Base-by-base conservation (phyloP, 1,140 invertebrate species). In the Drosophila tropicalis region DNA sequence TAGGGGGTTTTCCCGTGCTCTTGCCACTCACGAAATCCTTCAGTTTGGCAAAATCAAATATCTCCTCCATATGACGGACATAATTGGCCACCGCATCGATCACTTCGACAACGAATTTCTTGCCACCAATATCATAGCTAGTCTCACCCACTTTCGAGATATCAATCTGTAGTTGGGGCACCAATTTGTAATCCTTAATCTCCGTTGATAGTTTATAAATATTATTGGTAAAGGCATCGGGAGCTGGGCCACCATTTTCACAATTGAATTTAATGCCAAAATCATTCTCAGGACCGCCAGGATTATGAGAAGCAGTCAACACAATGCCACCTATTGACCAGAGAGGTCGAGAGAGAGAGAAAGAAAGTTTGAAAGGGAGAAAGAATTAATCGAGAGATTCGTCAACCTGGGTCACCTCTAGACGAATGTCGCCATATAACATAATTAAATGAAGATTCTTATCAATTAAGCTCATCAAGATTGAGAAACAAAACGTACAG, bases 181-280 rank as follows among this genome's bases (percentile, higher is more conserved):
- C 96, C 77, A 96, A 96, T 87, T 94, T 95, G 91, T 99, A 99
- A 73, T 95, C 92, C 32, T 93, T 95, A 10, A 99, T 96, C 57
- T 92, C 94, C 67, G 95, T 97, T 3, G 96, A 96, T 1, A 97
- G 93, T 61, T 97, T 94, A 91, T 96, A 98, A 74, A 99, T 99
- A 69, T 95, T 94, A 89, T 99, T 95, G 1, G 98, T 99, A 17
- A 98, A 95, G 55, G 93, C 92, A 92, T 99, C 98, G 0, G 98
- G 98, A 9, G 98, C 98, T 17, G 99, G 98, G 2, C 97, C 99
- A 79, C 99, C 99, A 93, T 99, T 99, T 60, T 96, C 94, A 76
- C 95, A 97, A 92, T 99, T 99, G 91, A 97, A 99, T 93, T 99
- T 99, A 80, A 99, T 99, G 41, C 99, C 99, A 93, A 99, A 99